These are phyloP conservation scores for Setipinna tenuifilis DNA, from an alignment of 2,797 vertebrate species.

Conservation along the genomic window DNA sequence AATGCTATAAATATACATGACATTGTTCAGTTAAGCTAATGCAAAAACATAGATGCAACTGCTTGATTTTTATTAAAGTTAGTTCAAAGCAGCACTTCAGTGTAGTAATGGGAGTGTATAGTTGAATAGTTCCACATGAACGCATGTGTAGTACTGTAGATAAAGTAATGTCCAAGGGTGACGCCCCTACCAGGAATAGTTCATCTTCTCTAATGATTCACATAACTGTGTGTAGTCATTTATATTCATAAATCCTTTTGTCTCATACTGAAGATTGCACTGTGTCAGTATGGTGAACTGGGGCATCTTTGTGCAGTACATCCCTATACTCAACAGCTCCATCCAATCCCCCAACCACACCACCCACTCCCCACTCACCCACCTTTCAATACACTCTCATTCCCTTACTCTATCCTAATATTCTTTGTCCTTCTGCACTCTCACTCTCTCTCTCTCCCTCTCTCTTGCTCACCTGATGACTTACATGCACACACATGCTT, in stretches of 20 bases:
- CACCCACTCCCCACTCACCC: constrained; percentile 28
- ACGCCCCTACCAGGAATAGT: constrained; percentile 30
- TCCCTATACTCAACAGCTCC: background rate
- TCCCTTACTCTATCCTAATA: background rate
- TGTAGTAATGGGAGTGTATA: background rate
- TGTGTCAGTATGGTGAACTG: constrained; percentile 44
- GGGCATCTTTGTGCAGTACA: constrained; percentile 31
- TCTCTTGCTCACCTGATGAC: background rate
- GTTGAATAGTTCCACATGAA: background rate
- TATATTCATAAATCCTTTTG: constrained; percentile 48
- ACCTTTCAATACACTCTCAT: background rate
- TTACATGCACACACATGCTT: background rate
- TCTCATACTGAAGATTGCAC: constrained; percentile 42
- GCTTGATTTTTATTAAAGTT: no score
- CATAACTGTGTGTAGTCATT: constrained; percentile 50
- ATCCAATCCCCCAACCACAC: background rate
- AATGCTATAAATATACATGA: no score
- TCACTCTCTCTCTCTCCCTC: background rate
- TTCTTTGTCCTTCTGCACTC: background rate
- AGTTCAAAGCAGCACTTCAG: background rate
- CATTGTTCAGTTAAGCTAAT: no score
- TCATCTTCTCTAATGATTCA: constrained; percentile 54
- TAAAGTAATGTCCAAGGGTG: constrained; percentile 11
- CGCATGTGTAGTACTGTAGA: background rate
- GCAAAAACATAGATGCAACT: no score